phyloP scores from a whole-genome alignment of 92 coral and sea anemone species.

The Epizoanthus stellaris region DNA sequence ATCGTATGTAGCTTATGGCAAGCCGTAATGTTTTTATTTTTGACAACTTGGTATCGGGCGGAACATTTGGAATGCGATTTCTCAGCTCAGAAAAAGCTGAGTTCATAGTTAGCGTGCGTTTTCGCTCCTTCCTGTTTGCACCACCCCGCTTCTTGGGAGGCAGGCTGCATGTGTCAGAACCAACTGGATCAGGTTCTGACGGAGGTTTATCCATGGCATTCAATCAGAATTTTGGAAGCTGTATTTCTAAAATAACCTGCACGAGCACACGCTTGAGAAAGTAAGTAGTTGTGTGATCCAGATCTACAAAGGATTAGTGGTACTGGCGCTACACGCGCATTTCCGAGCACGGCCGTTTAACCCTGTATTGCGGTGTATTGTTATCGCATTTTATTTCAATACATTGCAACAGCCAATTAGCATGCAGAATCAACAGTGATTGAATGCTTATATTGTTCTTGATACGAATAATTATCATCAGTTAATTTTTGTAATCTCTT shows the following conservation, averaged over 20 bases:
- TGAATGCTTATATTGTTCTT: constrained; percentile 30
- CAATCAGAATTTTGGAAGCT: constrained; percentile 21
- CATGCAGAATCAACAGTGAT: constrained; percentile 1
- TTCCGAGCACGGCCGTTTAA: constrained; percentile 25
- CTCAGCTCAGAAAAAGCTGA: constrained; percentile 96
- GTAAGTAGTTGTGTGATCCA: constrained; percentile 14
- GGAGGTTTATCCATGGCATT: constrained; percentile 50
- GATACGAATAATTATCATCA: background rate
- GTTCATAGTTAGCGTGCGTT: constrained; percentile 94
- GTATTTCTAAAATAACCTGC: background rate
- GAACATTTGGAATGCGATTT: constrained; percentile 95
- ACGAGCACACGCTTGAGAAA: background rate
- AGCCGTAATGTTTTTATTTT: constrained; percentile 96
- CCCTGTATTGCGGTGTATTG: constrained; percentile 22
- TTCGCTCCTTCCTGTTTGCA: constrained; percentile 94
- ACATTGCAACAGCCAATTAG: constrained; percentile 37
- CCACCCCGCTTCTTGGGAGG: constrained; percentile 61
- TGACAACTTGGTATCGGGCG: constrained; percentile 94
- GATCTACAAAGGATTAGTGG: constrained; percentile 3
- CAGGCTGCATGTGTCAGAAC: constrained; percentile 11
- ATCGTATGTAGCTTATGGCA: constrained; percentile 94
- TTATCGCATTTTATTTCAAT: constrained; percentile 48
- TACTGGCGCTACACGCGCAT: background rate
- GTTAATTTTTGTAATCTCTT: too few species aligned
- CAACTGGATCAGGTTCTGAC: constrained; percentile 15